phyloP scores from a whole-genome alignment of 2,888 invertebrate genomes.

The Ptilodon capucinus region DNA sequence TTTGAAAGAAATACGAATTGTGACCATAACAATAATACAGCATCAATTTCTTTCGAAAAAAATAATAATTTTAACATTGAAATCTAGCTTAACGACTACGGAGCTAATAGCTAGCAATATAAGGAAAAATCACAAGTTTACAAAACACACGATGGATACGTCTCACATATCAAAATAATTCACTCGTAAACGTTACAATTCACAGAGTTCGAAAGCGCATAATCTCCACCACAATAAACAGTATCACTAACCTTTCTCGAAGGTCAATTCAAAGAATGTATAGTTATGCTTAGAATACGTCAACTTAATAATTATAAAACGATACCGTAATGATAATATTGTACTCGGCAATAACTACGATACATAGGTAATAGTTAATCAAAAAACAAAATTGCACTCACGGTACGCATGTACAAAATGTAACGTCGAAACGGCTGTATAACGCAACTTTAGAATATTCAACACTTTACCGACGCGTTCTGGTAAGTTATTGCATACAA shows the following conservation, averaged over 20 bases:
- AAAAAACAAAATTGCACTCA: slow-evolving; percentile 66
- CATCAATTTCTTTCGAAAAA: slow-evolving; percentile 55
- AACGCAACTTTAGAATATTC: slow-evolving; percentile 72
- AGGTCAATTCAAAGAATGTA: slow-evolving; percentile 82
- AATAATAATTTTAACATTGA: slow-evolving; percentile 60
- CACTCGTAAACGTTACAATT: slow-evolving; percentile 59
- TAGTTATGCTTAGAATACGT: slow-evolving; percentile 78
- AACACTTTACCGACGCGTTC: slow-evolving; percentile 71
- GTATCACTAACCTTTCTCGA: slow-evolving; percentile 82
- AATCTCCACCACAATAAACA: slow-evolving; percentile 69
- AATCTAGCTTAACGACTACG: slow-evolving; percentile 78
- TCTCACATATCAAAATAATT: slow-evolving; percentile 62
- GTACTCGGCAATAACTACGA: slow-evolving; percentile 72
- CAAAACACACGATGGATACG: slow-evolving; percentile 58
- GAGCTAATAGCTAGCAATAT: slow-evolving; percentile 74
- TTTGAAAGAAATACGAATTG: slow-evolving; percentile 45
- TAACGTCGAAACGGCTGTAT: slow-evolving; percentile 55
- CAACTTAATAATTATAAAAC: slow-evolving; percentile 68
- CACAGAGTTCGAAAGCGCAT: slow-evolving; percentile 63
- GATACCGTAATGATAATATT: slow-evolving; percentile 65
- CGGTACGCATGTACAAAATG: slow-evolving; percentile 53
- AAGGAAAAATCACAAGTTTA: slow-evolving; percentile 75
- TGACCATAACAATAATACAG: slow-evolving; percentile 58
- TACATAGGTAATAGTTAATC: slow-evolving; percentile 53
- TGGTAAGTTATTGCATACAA: slow-evolving; percentile 59